These are phyloP conservation scores for Aurelia coerulea DNA, from an alignment of 30 jellyfish, hydroid and myxozoan genomes.

Conservation along the genomic window DNA sequence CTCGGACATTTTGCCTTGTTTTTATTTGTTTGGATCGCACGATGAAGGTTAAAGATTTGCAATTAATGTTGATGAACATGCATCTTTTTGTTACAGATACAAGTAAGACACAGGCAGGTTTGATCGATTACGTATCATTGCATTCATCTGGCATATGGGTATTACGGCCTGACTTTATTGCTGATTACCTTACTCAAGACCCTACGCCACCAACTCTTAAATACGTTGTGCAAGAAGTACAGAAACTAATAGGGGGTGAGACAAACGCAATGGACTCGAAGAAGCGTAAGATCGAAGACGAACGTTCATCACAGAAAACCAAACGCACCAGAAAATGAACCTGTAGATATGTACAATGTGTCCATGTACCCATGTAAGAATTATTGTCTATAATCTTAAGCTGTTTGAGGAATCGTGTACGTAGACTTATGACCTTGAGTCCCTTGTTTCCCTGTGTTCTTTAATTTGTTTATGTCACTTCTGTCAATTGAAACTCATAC, in stretches of 20 bases:
- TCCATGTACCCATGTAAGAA: too few species aligned
- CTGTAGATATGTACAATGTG: background rate
- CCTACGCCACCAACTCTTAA: conserved; percentile 83
- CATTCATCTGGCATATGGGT: conserved; percentile 72
- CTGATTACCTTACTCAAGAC: conserved; percentile 74
- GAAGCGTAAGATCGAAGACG: conserved; percentile 47
- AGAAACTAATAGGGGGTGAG: conserved; percentile 29
- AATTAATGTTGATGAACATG: too few species aligned
- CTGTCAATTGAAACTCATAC: too few species aligned
- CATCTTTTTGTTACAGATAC: conserved; percentile 42
- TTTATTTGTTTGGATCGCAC: too few species aligned
- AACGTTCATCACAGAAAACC: conserved; percentile 32
- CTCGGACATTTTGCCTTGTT: too few species aligned
- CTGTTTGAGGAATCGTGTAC: too few species aligned
- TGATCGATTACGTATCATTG: conserved; percentile 35
- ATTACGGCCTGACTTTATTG: conserved; percentile 87
- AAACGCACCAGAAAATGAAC: conserved; percentile 34
- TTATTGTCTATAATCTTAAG: too few species aligned
- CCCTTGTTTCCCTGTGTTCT: too few species aligned
- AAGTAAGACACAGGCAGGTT: conserved; percentile 56
- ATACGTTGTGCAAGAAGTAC: conserved; percentile 65
- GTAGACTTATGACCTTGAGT: too few species aligned
- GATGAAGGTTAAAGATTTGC: too few species aligned
- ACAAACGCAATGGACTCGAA: conserved; percentile 22
- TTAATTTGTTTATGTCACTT: too few species aligned